These are phyloP conservation scores for Epistrophe grossulariae DNA, from an alignment of 2,888 invertebrate species.

Conservation along the genomic window DNA sequence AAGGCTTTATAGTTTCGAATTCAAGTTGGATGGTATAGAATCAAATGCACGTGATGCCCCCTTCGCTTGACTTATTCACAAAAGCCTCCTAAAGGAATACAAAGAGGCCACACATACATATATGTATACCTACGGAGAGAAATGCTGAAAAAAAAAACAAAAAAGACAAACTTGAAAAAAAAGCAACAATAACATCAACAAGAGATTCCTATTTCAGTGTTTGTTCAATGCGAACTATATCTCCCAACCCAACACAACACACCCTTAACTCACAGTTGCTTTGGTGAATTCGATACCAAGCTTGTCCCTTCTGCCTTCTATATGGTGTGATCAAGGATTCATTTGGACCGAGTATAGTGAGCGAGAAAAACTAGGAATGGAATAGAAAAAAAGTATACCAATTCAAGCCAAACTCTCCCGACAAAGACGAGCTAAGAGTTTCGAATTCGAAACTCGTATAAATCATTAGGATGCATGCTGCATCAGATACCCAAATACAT, in stretches of 20 bases:
- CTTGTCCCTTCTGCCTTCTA: not conserved
- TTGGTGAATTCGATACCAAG: slow-evolving; percentile 62
- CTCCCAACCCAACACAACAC: not conserved
- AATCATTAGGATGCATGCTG: slow-evolving; percentile 69
- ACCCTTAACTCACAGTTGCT: slow-evolving; percentile 22
- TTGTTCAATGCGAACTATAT: slow-evolving; percentile 64
- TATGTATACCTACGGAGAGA: not conserved
- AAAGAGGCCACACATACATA: slow-evolving; percentile 24
- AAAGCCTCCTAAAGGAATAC: slow-evolving; percentile 52
- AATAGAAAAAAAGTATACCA: slow-evolving; percentile 44
- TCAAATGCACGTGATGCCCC: slow-evolving; percentile 53
- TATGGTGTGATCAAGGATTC: slow-evolving; percentile 45
- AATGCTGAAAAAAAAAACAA: not conserved
- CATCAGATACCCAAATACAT: slow-evolving; percentile 32
- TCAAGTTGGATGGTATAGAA: slow-evolving; percentile 13
- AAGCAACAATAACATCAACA: slow-evolving; percentile 46
- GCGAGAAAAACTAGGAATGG: no score
- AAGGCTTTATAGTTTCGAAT: slow-evolving; percentile 46
- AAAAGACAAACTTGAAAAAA: slow-evolving; percentile 1
- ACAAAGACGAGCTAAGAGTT: slow-evolving; percentile 73
- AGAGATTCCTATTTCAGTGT: slow-evolving; percentile 63
- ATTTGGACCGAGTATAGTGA: slow-evolving; percentile 35
- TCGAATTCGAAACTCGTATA: slow-evolving; percentile 72
- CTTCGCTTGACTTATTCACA: slow-evolving; percentile 52
- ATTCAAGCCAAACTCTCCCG: slow-evolving; percentile 64